Conservation (phyloP, 2,113 vertebrate species). For the Nesoenas mayeri region DNA sequence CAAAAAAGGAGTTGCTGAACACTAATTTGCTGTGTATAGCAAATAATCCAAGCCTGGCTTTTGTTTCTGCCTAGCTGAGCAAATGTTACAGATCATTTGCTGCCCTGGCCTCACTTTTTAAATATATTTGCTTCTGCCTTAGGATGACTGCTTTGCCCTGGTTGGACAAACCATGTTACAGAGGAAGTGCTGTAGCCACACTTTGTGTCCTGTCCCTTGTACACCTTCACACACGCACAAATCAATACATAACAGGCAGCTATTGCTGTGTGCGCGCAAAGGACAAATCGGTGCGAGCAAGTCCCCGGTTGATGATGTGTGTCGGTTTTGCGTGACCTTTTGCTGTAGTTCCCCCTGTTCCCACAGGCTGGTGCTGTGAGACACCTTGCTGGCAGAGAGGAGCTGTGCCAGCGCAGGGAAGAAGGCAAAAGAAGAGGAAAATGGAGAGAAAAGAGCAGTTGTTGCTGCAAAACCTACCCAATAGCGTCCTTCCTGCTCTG, state of each 20-base stretch:
- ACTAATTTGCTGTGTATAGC: background rate
- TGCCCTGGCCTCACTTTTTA: background rate
- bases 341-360: slow-evolving; percentile 12
- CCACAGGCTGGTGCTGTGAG: slow-evolving; percentile 3
- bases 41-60: background rate
- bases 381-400: background rate
- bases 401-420: background rate
- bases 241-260: too few relatives aligned
- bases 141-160: background rate
- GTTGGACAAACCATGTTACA: background rate
- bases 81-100: background rate
- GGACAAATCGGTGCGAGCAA: rapidly evolving
- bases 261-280: rapidly evolving
- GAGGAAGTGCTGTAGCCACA: background rate
- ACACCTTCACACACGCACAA: rapidly evolving
- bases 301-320: rapidly evolving
- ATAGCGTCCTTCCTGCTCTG: background rate
- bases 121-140: background rate
- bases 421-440: background rate
- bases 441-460: background rate
- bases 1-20: background rate
- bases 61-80: slow-evolving; percentile 27
- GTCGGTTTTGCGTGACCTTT: rapidly evolving
- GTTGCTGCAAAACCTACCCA: background rate
- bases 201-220: background rate